A percentile compares a stretch with the other conserved stretches of the same genome.
Evolutionary conservation across 2,888 invertebrate species (phyloP).

Genomic region (Drosophila buzzatii): DNA sequence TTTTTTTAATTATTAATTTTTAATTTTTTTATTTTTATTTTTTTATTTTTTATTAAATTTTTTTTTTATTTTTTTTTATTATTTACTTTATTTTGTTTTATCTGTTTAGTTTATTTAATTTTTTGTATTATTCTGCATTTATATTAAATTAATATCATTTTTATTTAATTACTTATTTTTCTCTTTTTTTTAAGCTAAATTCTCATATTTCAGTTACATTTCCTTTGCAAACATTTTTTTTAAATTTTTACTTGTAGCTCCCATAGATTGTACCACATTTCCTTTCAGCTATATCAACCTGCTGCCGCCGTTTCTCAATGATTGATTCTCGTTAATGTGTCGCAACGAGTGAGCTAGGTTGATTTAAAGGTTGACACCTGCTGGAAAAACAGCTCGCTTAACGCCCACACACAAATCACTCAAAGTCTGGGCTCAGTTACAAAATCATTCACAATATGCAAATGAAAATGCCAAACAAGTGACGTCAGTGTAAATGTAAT

Average conservation of each 20-base stretch:
- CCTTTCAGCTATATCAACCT: neutral
- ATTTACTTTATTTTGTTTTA: too few species aligned
- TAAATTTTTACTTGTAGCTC: neutral
- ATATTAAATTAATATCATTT: too few species aligned
- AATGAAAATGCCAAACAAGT: constrained; percentile 51
- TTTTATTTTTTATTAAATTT: too few species aligned
- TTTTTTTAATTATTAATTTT: too few species aligned
- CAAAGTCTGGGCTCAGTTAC: constrained; percentile 31
- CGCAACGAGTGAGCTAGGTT: constrained; percentile 26
- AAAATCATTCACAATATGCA: constrained; percentile 45
- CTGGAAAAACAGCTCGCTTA: constrained; percentile 18
- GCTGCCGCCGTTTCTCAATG: constrained; percentile 5
- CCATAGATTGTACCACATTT: neutral
- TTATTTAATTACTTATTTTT: neutral
- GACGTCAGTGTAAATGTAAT: constrained; percentile 43
- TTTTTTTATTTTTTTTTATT: too few species aligned
- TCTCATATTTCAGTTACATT: neutral
- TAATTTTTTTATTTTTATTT: too few species aligned
- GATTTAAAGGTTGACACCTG: constrained; percentile 46
- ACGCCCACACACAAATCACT: constrained; percentile 39
- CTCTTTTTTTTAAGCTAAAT: neutral
- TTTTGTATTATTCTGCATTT: too few species aligned
- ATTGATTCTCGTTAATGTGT: constrained; percentile 49
- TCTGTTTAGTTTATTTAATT: too few species aligned
- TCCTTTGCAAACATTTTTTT: neutral